Evolutionary conservation across 2,113 vertebrate species (phyloP), one percentile per base, ranked within the genome.

Genomic region (Excalfactoria chinensis): DNA sequence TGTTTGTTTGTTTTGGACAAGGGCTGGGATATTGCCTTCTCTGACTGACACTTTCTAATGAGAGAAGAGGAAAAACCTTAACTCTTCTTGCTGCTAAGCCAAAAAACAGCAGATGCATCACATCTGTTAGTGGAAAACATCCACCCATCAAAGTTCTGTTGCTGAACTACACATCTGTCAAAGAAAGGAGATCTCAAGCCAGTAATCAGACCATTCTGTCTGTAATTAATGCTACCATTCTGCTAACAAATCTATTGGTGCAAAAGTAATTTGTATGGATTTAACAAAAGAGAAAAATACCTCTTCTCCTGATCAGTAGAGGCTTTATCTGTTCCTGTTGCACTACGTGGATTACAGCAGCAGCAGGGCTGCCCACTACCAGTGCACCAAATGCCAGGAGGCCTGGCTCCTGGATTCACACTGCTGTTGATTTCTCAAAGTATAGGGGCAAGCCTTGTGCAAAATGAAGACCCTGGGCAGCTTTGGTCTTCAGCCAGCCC

Each of bases 61-160:
- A 5, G 25, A 67, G 94, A 70, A 18, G 81, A 67, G 49, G 49
- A 41, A 89, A 81, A 76, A 5, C 37, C 32, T 91, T 69, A 93
- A 62, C 46, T 64, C 53, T 69, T 48, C 28, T 26, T 80, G 11
- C 64, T 9, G 4, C 69, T 67, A 68, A 60, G 41, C 13, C 62
- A 40, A 79, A 78, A 86, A 88, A 75, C 7, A 94, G 58, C 43
- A 84, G 62, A 95, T 58, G 48, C 11, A 69, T 76, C 70, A 93
- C 81, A 94, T 63, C 81, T 85, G 49, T 66, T 89, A 60, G 19
- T 14, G 15, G 3, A 13, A 76, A 94, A 82, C 19, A 69, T n/a
- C 60, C n/a, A 32, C n/a, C n/a, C 10, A 30, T 32, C 19, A 46
- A 58, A 64, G 40, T 44, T 76, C 49, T 66, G 11, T 41, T 79